These are phyloP conservation scores for Lamellibrachia luymesi DNA, from an alignment of 1,140 invertebrate species.

Conservation along the genomic window DNA sequence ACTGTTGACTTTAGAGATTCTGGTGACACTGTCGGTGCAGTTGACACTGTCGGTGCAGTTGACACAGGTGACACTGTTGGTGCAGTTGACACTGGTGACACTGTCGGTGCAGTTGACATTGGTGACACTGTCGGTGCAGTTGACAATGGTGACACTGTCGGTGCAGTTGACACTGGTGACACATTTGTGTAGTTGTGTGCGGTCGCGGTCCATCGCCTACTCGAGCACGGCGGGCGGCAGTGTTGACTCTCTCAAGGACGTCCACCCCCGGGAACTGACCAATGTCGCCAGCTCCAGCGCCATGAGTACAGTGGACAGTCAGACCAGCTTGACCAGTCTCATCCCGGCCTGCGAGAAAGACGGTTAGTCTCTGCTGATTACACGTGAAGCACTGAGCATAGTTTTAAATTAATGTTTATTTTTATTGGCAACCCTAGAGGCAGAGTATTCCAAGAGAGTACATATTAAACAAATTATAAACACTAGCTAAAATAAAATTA, in stretches of 20 bases:
- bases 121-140: no score
- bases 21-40: not conserved
- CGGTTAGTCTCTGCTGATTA: not conserved
- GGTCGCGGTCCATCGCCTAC: slow-evolving; percentile 6
- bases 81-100: not conserved
- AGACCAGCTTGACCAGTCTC: slow-evolving; percentile 19
- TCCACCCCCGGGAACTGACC: slow-evolving; percentile 4
- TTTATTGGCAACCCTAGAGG: no score
- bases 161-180: not conserved
- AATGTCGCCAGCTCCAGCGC: slow-evolving; percentile 3
- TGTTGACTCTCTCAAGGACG: slow-evolving; percentile 10
- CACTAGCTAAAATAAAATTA: no score
- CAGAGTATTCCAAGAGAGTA: no score
- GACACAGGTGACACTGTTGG: not conserved
- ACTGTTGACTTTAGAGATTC: no score
- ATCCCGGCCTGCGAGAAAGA: not conserved
- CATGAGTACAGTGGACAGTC: slow-evolving; percentile 2
- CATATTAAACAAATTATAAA: no score
- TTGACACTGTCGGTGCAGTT: not conserved
- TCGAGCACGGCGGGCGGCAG: slow-evolving; percentile 10
- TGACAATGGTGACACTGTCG: not conserved
- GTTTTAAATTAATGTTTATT: no score
- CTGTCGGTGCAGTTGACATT: not conserved
- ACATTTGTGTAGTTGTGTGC: not conserved
- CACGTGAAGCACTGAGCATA: no score